Base-by-base conservation (phyloP, 2,888 invertebrate species). In the Diadegma fenestrale region DNA sequence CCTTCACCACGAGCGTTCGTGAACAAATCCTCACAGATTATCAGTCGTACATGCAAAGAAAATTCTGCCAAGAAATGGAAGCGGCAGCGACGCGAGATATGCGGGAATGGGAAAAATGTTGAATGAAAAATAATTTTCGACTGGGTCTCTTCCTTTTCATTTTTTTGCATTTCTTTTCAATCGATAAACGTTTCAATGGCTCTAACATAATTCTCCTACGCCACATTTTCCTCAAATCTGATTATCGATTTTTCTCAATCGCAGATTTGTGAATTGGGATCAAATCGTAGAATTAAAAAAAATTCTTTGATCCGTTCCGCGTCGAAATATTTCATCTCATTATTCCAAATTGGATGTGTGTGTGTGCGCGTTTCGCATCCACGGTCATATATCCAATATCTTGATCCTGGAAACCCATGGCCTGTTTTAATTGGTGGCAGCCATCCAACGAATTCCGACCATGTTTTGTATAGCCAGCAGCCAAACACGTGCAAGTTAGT, bases 21-120 rank as follows among this genome's bases (percentile, higher is more conserved):
- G 79, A 75, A 79, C 73, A 73, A 79, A 73, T 83, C 75, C 61
- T 72, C 66, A 83, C 75, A 61, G 68, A 83, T 83, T 69, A 83
- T 73, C 26, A 37, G 48, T 64, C 26, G 48, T 30, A 79, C 43
- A 68, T 78, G 30, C 66, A 43, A 58, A 78, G 66, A 48, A 48
- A 17, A 22, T 58, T 45, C 30, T 41, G 41, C 26, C 37, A 58
- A 45, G 30, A 63, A 33, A 75, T 17, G 37, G 26, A 26, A 33
- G 17, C 26, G 19, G 19, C 26, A 30, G 19, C 33, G 12, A 41
- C 41, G 19, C 72, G 10, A 72, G 0, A 51, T 48, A 22, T 14
- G 19, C 4, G 26, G 33, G n/a, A 37, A 64, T 26, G 30, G 10
- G 26, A 8, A 69, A 69, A 48, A 45, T 19, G 19, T 51, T 19